Base-by-base conservation (phyloP, 1,140 invertebrate species). In the Heliothis subflexa region DNA sequence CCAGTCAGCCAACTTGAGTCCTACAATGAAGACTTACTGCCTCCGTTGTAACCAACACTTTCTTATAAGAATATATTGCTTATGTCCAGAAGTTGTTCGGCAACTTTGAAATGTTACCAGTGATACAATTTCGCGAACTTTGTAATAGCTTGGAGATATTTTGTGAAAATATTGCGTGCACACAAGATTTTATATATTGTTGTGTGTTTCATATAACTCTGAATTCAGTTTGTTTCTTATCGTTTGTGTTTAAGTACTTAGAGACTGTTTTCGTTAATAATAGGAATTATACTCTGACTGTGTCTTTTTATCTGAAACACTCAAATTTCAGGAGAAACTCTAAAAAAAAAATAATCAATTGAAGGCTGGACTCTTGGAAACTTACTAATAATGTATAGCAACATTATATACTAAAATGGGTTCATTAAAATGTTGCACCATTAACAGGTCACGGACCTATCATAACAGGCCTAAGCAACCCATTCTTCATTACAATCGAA, bases 51-150 rank as follows among this genome's bases (percentile, higher is more conserved):
- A 33, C 80, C 78, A 80, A 81, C 79, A 83, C 81, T 82, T 73
- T 81, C 80, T 82, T 82, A 85, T 85, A 81, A 83, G 81, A 85
- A 85, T 85, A 85, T 85, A 85, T 83, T 78, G 78, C 84, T 77
- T 75, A 81, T 71, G 78, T 80, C 54, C 45, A 75, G 50, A 81
- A 77, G 40, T 79, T 66, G 40, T 68, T 52, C 52, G 50, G 66
- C 49, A 81, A 85, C 78, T 83, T 81, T 64, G 55, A 78, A 81
- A 81, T 72, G 72, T 76, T 84, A 76, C 25, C 74, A 81, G 28
- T 81, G 83, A 82, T 81, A 82, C 79, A 76, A 85, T 85, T 81
- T 76, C 66, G 68, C 52, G 62, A 79, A 85, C 62, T 82, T 82
- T 61, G 78, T 78, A 55, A 78, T 76, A 64, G 59, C 73, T 64